Base-by-base conservation (phyloP, 2,113 vertebrate genomes). In the Euleptes europaea region DNA sequence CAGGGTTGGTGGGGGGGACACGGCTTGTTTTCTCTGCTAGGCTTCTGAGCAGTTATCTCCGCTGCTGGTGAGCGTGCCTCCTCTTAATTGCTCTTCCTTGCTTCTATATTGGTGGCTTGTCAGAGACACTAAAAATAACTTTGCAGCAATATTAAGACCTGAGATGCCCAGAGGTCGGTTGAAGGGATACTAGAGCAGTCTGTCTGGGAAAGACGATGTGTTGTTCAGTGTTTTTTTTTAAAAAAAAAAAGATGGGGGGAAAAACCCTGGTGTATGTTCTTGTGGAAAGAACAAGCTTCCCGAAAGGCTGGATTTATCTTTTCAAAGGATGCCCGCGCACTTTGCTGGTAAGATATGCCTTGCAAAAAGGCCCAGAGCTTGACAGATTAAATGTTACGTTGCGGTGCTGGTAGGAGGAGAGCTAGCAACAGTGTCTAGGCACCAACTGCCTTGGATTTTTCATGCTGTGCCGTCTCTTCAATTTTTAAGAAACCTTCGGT, bases 91-190 rank as follows among this genome's bases (percentile, higher is more conserved):
- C 74, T 87, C 78, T 83, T 83, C 74, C 79, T 0, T 31, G 74
- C 66, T 91, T 85, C 84, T 47, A 15, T 49, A 40, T 49, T 66
- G 49, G 6, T 75, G 84, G 80, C 90, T 60, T 89, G 65, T 80
- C 57, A 82, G n/a, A 71, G 38, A 28, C 42, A 65, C 35, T 86
- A 86, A 89, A 88, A 84, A 63, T 1, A 40, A n/a, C 49, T 65
- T 12, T 72, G 14, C 54, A 80, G 12, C 79, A 87, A 35, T 54
- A 26, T 47, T 71, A 47, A 86, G 77, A 42, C 44, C 1, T 78
- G 44, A 78, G 69, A 54, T 17, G 0, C 70, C 57, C 9, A 44
- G 86, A 80, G 65, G 63, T 80, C 9, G 63, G 4, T 12, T 80
- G 42, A 60, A 10, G 78, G 17, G 63, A 69, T 38, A 40, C 86